Percentiles rank a stretch among this genome's conserved stretches.
phyloP scores from a whole-genome alignment of 2,888 invertebrate species.

The Tachina fera region DNA sequence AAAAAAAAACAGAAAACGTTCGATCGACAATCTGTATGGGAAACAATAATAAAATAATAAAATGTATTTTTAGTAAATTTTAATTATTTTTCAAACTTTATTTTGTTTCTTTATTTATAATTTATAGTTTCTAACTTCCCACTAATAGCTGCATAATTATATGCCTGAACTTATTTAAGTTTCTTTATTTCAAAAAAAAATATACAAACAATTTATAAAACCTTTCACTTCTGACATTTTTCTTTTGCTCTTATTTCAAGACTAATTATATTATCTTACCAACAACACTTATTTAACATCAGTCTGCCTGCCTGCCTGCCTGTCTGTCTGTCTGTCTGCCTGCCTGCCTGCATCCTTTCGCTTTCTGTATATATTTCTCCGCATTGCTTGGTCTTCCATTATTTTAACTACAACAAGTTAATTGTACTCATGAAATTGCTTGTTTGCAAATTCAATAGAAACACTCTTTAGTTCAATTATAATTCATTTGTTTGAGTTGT shows the following conservation, averaged over 20 bases:
- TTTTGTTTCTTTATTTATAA: no score
- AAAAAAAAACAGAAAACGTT: no score
- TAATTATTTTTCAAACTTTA: no score
- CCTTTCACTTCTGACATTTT: background rate
- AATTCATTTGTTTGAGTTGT: constrained; percentile 19
- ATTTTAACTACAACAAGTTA: background rate
- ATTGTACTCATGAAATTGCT: background rate
- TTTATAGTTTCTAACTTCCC: background rate
- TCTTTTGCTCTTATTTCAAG: background rate
- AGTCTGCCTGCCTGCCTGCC: background rate
- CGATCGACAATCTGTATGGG: no score
- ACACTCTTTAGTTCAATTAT: constrained; percentile 22
- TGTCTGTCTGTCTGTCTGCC: background rate
- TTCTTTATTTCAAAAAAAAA: background rate
- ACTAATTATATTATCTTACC: constrained; percentile 3
- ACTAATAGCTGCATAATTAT: background rate
- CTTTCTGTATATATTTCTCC: background rate
- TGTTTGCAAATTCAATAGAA: constrained; percentile 12
- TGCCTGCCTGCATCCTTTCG: background rate
- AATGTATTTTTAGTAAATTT: no score
- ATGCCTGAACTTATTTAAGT: constrained; percentile 10
- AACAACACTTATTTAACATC: background rate
- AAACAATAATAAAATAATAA: no score
- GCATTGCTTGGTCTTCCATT: background rate
- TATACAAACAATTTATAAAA: constrained; percentile 6